Evolutionary conservation across 2,888 invertebrate species (phyloP), one percentile per base, ranked within the genome.

Genomic region (Eumerus sabulonum): DNA sequence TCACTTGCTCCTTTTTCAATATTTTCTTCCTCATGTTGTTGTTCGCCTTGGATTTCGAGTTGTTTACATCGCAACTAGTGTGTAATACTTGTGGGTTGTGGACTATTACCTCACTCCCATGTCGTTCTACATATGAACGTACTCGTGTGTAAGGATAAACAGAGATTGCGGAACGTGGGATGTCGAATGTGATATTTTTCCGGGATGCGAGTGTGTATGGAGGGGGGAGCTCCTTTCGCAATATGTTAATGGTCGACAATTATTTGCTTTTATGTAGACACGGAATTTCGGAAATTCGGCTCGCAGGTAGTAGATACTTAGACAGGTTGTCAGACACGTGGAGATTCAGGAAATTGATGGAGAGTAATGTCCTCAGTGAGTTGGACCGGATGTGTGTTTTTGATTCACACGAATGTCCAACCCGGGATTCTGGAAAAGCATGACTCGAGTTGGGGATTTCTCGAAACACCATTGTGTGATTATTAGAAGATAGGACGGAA

Each of bases 11-110:
- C 57, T 72, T 63, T 67, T 63, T 51, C 50, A 48, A 60, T 56
- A 54, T 50, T 50, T 51, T 7, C 16, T 35, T 57, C 36, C 17
- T 68, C 38, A 53, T 27, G 27, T 27, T 27, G 27, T 27, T 27
- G 27, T 27, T 27, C 27, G 27, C 7, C 27, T 4, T 7, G 27
- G 27, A 27, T 27, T 27, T 27, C 7, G 3, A 7, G 27, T 74
- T 79, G 63, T 79, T 79, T 79, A 79, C 74, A 70, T 74, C 74
- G 74, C 79, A 74, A 79, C 79, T 74, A 79, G 79, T 79, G 79
- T 67, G 74, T 51, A 36, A 48, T 57, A 44, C 54, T 48, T 63
- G 67, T 51, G 42, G 53, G 16, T 19, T 19, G 40, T 48, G 9
- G 36, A 17, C 40, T 17, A 11, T 16, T 27, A 40, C 40, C 54